phyloP scores from a whole-genome alignment of 2,797 vertebrate genomes.

The Esox masquinongy region DNA sequence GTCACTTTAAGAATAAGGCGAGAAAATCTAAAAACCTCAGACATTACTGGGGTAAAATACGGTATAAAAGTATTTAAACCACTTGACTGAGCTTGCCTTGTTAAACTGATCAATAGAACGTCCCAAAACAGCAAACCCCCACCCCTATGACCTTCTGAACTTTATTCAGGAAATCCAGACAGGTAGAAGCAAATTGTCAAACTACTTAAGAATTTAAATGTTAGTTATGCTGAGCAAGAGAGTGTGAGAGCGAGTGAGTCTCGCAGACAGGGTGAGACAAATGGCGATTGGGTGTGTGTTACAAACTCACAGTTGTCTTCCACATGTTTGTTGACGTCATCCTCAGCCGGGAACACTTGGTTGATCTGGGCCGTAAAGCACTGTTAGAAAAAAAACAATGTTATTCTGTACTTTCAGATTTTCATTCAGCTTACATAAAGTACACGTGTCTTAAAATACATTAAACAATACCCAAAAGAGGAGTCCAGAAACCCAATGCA shows the following conservation, averaged over 20 bases:
- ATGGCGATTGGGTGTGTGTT: too few relatives aligned
- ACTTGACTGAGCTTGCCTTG: too few relatives aligned
- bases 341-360: conserved; percentile 96
- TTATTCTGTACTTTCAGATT: background rate
- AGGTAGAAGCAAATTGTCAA: too few relatives aligned
- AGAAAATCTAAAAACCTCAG: background rate
- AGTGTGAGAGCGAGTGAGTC: too few relatives aligned
- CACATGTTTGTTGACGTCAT: conserved; percentile 93
- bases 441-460: background rate
- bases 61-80: too few relatives aligned
- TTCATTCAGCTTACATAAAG: background rate
- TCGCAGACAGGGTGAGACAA: too few relatives aligned
- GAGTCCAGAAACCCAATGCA: too few relatives aligned
- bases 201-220: background rate
- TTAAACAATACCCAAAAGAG: background rate
- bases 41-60: background rate
- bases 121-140: too few relatives aligned
- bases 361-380: conserved; percentile 87
- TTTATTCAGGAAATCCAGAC: too few relatives aligned
- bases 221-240: too few relatives aligned
- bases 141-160: too few relatives aligned
- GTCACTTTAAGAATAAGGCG: background rate
- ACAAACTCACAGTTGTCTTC: conserved; percentile 95
- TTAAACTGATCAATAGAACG: too few relatives aligned
- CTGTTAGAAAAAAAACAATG: conserved; percentile 61